Conservation (phyloP, 2,888 invertebrate species). For the Ganaspis brasiliensis region DNA sequence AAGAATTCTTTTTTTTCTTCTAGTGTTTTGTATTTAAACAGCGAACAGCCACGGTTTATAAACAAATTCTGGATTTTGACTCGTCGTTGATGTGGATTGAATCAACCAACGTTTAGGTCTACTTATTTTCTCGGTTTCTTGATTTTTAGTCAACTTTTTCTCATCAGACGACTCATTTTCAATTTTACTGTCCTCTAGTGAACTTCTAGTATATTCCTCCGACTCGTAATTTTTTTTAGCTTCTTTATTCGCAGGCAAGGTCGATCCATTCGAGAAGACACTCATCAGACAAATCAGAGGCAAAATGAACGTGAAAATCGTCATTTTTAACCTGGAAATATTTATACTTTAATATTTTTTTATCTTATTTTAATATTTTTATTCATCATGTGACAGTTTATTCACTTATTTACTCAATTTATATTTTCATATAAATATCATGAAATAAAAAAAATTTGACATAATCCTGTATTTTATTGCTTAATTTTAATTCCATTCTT, state of each 20-base stretch:
- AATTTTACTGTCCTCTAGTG: neutral
- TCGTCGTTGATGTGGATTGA: conserved; percentile 22
- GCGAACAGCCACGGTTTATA: conserved; percentile 32
- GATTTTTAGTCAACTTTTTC: neutral
- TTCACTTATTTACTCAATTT: too few relatives aligned
- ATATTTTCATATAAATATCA: too few relatives aligned
- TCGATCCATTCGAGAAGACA: neutral
- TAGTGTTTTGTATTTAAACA: neutral
- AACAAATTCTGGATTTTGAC: conserved; percentile 5
- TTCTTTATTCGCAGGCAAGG: conserved; percentile 20
- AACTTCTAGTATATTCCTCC: conserved; percentile 11
- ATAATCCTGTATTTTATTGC: too few relatives aligned
- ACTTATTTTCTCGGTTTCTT: conserved; percentile 1
- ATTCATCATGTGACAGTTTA: too few relatives aligned
- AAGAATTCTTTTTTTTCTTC: too few relatives aligned
- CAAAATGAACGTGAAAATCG: neutral
- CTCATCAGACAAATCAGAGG: conserved; percentile 2
- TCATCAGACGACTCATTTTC: neutral
- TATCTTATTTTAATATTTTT: too few relatives aligned
- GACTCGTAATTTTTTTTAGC: conserved; percentile 19
- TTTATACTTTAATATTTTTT: too few relatives aligned
- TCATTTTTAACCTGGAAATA: conserved; percentile 17
- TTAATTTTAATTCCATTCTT: too few relatives aligned
- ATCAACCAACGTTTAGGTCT: conserved; percentile 2
- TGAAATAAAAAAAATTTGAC: too few relatives aligned